Evolutionary conservation across 1,140 invertebrate genomes (phyloP), one percentile per base, ranked within the genome.

Genomic region (Papilio polytes): DNA sequence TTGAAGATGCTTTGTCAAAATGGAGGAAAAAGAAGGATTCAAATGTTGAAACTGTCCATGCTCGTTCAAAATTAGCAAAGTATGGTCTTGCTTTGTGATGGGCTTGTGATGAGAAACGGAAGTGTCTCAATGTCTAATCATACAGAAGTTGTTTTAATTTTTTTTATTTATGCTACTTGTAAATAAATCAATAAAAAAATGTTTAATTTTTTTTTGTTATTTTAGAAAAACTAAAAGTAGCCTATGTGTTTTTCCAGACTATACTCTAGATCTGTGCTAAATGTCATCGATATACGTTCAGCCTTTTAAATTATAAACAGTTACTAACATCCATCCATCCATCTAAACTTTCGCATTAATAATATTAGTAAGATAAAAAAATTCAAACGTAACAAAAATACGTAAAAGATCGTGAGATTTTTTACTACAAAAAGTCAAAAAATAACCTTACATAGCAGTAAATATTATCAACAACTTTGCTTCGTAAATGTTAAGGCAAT

Each of bases 31-130:
- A 74, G 12, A 86, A 85, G 44, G n/a, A 79, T 53, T 76, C 80
- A 22, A 46, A 87, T 79, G 85, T 93, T 31, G 90, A 93, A 87
- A 93, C 91, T 9, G 86, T 91, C 0, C 90, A 80, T 48, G 90
- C 88, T n/a, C 84, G 82, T 59, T 91, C 92, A 12, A 93, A 91
- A 85, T 90, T 93, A 18, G 84, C 84, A 1, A 91, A 87, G 83
- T 93, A 93, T 74, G 91, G 77, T 18, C 77, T 20, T 41, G 18
- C 18, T 44, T 66, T 63, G 31, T 78, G 36, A 78, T 53, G 18
- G 20, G 3, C 1, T 20, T 46, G 12, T 48, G 1, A 22, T 22
- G 10, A n/a, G 12, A 13, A 53, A 18, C 8, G 18, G n/a, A n/a
- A 3, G 18, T 51, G 18, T 56, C 20, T 3, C 4, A 36, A 20